phyloP scores from a whole-genome alignment of 2,113 vertebrate genomes.

The Boulengeromyrus knoepffleri region DNA sequence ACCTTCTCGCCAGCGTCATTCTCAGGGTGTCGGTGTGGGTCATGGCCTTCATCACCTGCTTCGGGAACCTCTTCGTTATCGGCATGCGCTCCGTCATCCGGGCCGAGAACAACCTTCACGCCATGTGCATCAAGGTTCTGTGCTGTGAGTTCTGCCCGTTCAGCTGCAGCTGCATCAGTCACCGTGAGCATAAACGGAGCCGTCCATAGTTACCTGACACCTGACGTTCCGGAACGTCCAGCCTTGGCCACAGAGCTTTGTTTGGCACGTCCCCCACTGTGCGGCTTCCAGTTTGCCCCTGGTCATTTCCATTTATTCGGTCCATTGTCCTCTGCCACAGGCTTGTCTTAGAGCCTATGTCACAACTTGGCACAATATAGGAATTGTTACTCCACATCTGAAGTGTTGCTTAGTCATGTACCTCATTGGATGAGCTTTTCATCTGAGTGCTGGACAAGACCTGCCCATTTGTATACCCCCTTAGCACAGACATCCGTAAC shows the following conservation, averaged over 20 bases:
- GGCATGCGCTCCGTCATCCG: conserved; percentile 73
- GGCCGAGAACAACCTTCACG: conserved; percentile 71
- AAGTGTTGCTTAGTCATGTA: not conserved
- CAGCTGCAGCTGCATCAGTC: not conserved
- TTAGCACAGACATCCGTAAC: not conserved
- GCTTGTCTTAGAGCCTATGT: not conserved
- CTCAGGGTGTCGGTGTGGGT: conserved; percentile 77
- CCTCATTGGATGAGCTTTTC: not conserved
- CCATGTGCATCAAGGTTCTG: conserved; percentile 74
- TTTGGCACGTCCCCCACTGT: not conserved
- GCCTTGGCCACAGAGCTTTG: not conserved
- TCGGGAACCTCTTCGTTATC: conserved; percentile 76
- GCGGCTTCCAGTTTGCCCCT: not conserved
- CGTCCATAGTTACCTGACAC: not conserved
- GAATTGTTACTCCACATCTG: not conserved
- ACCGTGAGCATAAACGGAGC: not conserved
- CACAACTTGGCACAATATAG: not conserved
- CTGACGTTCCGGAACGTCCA: not conserved
- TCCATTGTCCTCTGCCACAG: not conserved
- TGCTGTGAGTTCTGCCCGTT: conserved; percentile 60
- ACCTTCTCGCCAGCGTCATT: conserved; percentile 70
- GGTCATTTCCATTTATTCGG: not conserved
- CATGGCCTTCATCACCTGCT: conserved; percentile 74
- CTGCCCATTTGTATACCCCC: not conserved
- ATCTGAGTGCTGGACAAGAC: not conserved